phyloP scores from a whole-genome alignment of 2,113 vertebrate genomes.

The Amphiprion ocellaris region DNA sequence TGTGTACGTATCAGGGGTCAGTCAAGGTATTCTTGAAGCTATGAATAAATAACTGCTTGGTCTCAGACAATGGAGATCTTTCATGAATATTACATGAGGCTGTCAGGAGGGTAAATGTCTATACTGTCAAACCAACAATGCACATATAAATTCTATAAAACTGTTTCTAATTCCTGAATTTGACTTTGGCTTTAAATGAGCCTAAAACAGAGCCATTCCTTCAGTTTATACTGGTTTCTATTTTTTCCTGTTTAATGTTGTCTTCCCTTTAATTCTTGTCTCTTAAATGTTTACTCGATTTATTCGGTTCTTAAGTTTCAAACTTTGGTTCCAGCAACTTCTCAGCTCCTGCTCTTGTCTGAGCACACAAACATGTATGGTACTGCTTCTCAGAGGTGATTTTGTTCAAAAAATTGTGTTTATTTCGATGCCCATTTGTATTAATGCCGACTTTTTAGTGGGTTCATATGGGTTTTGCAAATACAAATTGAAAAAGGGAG shows the following conservation, averaged over 20 bases:
- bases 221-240: not conserved
- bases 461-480: not conserved
- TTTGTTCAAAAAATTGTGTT: not conserved
- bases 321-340: not conserved
- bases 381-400: not conserved
- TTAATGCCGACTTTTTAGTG: not conserved
- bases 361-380: too few relatives aligned
- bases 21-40: conserved; percentile 44
- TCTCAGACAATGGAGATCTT: conserved; percentile 51
- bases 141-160: conserved; percentile 15
- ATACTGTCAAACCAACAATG: conserved; percentile 13
- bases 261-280: too few relatives aligned
- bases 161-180: not conserved
- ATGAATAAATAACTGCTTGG: conserved; percentile 69
- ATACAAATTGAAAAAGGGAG: not conserved
- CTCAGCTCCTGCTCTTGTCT: not conserved
- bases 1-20: conserved; percentile 59
- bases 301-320: not conserved
- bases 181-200: not conserved
- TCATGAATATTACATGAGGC: conserved; percentile 68
- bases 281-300: not conserved
- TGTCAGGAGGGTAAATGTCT: conserved; percentile 38
- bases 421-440: not conserved
- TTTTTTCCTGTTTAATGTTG: not conserved
- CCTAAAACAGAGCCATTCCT: not conserved